Conservation (phyloP, 1,140 invertebrate species). For the Thaumatotibia leucotreta region DNA sequence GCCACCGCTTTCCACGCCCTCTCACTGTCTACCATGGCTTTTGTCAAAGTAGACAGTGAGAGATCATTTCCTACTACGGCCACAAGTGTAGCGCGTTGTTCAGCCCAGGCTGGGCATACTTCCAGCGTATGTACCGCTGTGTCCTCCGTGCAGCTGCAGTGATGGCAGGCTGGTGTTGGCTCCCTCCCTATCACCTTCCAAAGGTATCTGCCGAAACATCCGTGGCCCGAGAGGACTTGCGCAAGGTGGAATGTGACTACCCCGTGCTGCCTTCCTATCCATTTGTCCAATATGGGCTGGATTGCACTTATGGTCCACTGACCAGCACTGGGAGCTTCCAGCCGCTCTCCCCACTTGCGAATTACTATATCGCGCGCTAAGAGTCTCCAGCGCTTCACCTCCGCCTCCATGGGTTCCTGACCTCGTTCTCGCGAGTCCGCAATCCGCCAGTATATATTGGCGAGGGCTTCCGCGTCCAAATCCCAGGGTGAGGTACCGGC, state of each 20-base stretch:
- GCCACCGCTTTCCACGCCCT: no score
- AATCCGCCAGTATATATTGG: background rate
- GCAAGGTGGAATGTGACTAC: conserved; percentile 10
- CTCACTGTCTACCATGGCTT: no score
- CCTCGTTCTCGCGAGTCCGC: background rate
- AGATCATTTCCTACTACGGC: no score
- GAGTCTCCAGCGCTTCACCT: background rate
- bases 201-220: conserved; percentile 25
- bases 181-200: background rate
- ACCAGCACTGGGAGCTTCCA: background rate
- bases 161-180: background rate
- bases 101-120: no score
- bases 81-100: no score
- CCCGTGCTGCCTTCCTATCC: background rate
- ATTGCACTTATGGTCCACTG: background rate
- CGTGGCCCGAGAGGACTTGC: conserved; percentile 22
- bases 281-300: background rate
- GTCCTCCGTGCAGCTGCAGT: background rate
- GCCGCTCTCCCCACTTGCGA: background rate
- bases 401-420: background rate
- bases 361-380: no score
- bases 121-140: background rate
- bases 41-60: no score
- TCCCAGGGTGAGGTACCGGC: background rate
- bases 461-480: background rate